A percentile compares a stretch with the other conserved stretches of the same genome.
These are phyloP conservation scores for Maniola jurtina DNA, from an alignment of 1,140 invertebrate species.

Conservation along the genomic window DNA sequence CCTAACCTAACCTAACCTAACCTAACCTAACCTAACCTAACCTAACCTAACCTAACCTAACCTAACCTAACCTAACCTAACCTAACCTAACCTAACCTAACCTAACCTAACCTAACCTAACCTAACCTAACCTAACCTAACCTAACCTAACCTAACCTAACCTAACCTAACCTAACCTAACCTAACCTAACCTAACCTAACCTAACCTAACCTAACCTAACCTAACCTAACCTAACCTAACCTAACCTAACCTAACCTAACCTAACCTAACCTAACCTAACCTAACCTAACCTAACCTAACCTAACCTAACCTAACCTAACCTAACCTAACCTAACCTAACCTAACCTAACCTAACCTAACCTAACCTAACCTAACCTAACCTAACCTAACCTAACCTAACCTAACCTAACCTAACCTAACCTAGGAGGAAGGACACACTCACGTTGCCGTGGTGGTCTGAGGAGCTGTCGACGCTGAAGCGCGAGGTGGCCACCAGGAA, in stretches of 20 bases:
- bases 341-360: constrained; percentile 21
- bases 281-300: constrained; percentile 18
- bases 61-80: constrained; percentile 21
- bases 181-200: constrained; percentile 1
- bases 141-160: constrained; percentile 23
- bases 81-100: constrained; percentile 16
- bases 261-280: constrained; percentile 21
- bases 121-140: constrained; percentile 23
- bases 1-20: constrained; percentile 21
- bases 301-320: constrained; percentile 20
- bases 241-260: constrained; percentile 21
- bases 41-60: constrained; percentile 21
- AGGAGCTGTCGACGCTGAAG: too few species aligned
- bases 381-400: constrained; percentile 21
- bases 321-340: constrained; percentile 21
- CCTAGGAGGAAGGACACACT: too few species aligned
- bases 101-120: constrained; percentile 10
- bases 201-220: constrained; percentile 13
- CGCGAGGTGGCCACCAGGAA: too few species aligned
- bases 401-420: constrained; percentile 21
- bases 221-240: constrained; percentile 21
- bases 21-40: constrained; percentile 21
- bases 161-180: constrained; percentile 14
- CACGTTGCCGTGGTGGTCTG: too few species aligned
- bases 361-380: constrained; percentile 21